Conservation (phyloP, 2,797 vertebrate genomes). For the Dryobates pubescens region DNA sequence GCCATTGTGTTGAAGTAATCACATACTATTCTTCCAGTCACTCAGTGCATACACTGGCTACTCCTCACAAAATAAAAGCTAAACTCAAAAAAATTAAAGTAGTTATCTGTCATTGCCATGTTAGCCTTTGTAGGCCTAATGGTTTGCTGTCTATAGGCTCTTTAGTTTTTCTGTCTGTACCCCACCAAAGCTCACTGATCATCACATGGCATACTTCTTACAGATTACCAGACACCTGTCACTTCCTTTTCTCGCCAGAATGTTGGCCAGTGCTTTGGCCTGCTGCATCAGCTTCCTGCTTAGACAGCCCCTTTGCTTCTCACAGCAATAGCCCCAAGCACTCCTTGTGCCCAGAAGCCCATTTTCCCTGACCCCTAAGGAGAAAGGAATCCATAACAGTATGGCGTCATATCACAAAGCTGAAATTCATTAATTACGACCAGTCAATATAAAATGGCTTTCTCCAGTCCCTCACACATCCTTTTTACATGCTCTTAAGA, state of each 20-base stretch:
- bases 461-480: background rate
- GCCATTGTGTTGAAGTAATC: background rate
- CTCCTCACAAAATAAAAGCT: background rate
- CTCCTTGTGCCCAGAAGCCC: background rate
- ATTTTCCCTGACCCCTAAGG: background rate
- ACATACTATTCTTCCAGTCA: background rate
- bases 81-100: conserved; percentile 4
- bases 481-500: background rate
- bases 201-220: background rate
- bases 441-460: background rate
- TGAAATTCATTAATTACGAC: background rate
- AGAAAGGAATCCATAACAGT: background rate
- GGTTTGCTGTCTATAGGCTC: background rate
- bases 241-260: background rate
- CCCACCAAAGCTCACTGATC: background rate
- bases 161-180: background rate
- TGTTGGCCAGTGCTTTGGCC: background rate
- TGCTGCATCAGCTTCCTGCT: background rate
- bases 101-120: background rate
- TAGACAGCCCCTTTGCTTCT: background rate
- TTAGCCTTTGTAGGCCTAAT: background rate
- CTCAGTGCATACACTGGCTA: background rate
- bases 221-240: background rate
- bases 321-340: background rate
- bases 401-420: background rate